Percentiles rank a stretch among this genome's conserved stretches.
phyloP scores from a whole-genome alignment of 2,797 vertebrate species.

The Odontamblyopus lacepedii region DNA sequence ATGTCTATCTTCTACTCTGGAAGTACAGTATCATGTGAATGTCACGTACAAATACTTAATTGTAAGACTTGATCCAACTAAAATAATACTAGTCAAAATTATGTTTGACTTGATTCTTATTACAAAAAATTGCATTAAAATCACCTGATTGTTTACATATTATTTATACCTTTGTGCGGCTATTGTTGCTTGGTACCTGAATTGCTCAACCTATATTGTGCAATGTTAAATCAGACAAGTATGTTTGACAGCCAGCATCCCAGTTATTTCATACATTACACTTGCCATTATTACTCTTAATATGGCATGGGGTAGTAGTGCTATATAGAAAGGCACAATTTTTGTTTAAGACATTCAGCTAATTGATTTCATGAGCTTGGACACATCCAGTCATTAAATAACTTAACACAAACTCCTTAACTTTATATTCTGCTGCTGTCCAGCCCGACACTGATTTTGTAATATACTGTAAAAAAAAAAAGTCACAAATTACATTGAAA shows the following conservation, averaged over 20 bases:
- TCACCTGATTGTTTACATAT: not conserved
- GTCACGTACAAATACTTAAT: constrained; percentile 37
- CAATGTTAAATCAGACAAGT: not conserved
- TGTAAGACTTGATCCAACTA: constrained; percentile 38
- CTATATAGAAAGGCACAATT: constrained; percentile 4
- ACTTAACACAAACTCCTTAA: constrained; percentile 46
- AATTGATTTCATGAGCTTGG: constrained; percentile 35
- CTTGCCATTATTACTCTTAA: not conserved
- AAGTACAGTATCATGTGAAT: constrained; percentile 33
- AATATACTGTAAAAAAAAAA: constrained; percentile 40
- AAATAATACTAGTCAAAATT: not conserved
- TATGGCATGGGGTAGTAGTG: not conserved
- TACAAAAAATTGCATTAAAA: not conserved
- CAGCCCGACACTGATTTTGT: constrained; percentile 23
- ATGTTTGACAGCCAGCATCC: not conserved
- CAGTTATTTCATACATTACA: not conserved
- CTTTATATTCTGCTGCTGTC: constrained; percentile 38
- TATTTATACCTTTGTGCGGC: not conserved
- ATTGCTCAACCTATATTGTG: not conserved
- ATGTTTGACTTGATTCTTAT: not conserved
- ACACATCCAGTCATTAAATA: constrained; percentile 47
- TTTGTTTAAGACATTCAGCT: constrained; percentile 20
- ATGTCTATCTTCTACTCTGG: constrained; percentile 45
- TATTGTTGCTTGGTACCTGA: constrained; percentile 1
- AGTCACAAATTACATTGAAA: constrained; percentile 55